Evolutionary conservation across 2,888 invertebrate genomes (phyloP).

Genomic region (Xanthia togata): DNA sequence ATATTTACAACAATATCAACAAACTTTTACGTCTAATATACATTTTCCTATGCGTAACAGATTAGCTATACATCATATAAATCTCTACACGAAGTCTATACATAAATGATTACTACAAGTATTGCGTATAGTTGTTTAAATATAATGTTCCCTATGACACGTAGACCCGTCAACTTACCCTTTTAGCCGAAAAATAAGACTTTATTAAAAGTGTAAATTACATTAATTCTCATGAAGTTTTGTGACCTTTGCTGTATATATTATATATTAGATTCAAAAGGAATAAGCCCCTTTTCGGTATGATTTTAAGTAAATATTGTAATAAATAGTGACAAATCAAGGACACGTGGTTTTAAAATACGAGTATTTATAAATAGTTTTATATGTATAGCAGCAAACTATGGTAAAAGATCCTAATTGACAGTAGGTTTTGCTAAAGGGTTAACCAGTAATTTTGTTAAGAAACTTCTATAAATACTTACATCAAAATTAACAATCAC

Average conservation of each 20-base stretch:
- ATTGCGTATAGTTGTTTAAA: slow-evolving; percentile 65
- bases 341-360: slow-evolving; percentile 11
- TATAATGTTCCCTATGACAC: slow-evolving; percentile 78
- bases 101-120: slow-evolving; percentile 64
- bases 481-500: slow-evolving; percentile 35
- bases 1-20: slow-evolving; percentile 88
- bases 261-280: slow-evolving; percentile 6
- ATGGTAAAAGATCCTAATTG: slow-evolving; percentile 6
- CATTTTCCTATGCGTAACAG: slow-evolving; percentile 75
- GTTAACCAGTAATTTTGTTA: slow-evolving; percentile 11
- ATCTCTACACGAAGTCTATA: slow-evolving; percentile 69
- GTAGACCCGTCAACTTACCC: slow-evolving; percentile 72
- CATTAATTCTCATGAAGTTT: slow-evolving; percentile 29
- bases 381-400: slow-evolving; percentile 15
- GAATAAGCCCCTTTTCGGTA: slow-evolving; percentile 1
- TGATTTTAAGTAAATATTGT: not conserved
- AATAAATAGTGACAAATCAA: slow-evolving; percentile 26
- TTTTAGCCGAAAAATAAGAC: slow-evolving; percentile 70
- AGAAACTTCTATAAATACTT: slow-evolving; percentile 9
- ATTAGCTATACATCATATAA: slow-evolving; percentile 76
- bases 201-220: slow-evolving; percentile 39
- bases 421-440: slow-evolving; percentile 10
- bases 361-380: not conserved
- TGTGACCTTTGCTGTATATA: slow-evolving; percentile 10
- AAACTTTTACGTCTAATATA: slow-evolving; percentile 75